Evolutionary conservation across 92 coral and sea anemone species (phyloP).

Genomic region (Paramuricea clavata): DNA sequence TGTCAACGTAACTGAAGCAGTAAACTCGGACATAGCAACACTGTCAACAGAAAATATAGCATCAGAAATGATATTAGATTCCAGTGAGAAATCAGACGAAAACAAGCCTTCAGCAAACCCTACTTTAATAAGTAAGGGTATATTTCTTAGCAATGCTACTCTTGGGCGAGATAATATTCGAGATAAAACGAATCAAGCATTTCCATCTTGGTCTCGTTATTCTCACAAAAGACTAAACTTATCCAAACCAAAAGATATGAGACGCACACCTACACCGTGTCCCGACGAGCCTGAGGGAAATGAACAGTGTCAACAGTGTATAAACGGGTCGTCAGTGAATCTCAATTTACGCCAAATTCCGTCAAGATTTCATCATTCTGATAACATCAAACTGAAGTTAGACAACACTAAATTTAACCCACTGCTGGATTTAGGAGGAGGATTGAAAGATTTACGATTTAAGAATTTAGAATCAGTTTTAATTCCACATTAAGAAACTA

Average conservation of each 20-base stretch:
- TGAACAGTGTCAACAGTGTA: not conserved
- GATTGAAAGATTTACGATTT: conserved; percentile 40
- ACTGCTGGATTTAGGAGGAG: conserved; percentile 9
- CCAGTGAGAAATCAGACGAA: not conserved
- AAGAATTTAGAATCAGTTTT: conserved; percentile 43
- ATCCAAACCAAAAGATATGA: not conserved
- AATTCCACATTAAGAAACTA: conserved; percentile 5
- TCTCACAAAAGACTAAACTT: not conserved
- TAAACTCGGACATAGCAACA: not conserved
- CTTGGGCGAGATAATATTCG: not conserved
- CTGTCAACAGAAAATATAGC: not conserved
- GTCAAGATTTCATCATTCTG: not conserved
- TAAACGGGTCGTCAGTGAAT: conserved; percentile 16
- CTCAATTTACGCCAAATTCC: not conserved
- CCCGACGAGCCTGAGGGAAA: not conserved
- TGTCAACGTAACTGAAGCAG: not conserved
- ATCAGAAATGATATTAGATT: not conserved
- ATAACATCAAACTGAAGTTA: conserved; percentile 8
- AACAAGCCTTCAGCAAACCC: not conserved
- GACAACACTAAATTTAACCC: not conserved
- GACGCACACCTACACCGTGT: not conserved
- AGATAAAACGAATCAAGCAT: not conserved
- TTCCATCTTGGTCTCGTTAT: conserved; percentile 12
- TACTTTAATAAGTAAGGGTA: not conserved
- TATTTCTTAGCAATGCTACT: not conserved